Percentiles rank a stretch among this genome's conserved stretches.
Conservation (phyloP, 2,797 vertebrate genomes). For the Sebastes miniatus region DNA sequence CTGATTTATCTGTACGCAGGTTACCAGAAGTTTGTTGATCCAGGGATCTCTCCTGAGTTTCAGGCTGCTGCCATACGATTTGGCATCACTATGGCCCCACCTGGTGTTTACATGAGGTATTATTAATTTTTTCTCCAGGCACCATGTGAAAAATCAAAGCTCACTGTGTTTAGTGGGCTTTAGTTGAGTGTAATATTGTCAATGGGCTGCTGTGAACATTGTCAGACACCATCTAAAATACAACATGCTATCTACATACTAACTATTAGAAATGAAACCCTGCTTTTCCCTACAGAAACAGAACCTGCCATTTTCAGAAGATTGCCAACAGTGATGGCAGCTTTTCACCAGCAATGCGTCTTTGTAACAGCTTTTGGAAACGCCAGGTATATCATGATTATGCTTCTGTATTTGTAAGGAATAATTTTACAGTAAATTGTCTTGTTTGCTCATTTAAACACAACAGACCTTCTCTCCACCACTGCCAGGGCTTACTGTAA, state of each 20-base stretch:
- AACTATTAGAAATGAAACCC: background rate
- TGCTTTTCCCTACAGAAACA: conserved; percentile 76
- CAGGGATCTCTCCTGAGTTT: conserved; percentile 92
- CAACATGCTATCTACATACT: background rate
- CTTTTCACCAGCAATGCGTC: conserved; percentile 81
- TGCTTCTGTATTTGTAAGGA: background rate
- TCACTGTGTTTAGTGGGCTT: background rate
- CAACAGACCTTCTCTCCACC: background rate
- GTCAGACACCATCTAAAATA: background rate
- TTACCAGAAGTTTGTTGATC: conserved; percentile 91
- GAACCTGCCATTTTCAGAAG: conserved; percentile 80
- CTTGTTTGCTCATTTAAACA: background rate
- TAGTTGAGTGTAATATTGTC: background rate
- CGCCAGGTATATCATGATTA: conserved; percentile 81
- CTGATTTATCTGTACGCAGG: conserved; percentile 73
- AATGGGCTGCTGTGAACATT: background rate
- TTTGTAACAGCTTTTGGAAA: conserved; percentile 97
- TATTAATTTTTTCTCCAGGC: background rate
- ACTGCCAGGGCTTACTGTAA: too few relatives aligned
- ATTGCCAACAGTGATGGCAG: conserved; percentile 55
- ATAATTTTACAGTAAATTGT: background rate
- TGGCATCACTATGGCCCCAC: conserved; percentile 90
- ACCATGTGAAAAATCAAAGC: background rate
- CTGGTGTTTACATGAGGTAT: conserved; percentile 94
- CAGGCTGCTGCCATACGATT: conserved; percentile 82